phyloP scores from a whole-genome alignment of 2,888 invertebrate species.

The Anorthoa munda region DNA sequence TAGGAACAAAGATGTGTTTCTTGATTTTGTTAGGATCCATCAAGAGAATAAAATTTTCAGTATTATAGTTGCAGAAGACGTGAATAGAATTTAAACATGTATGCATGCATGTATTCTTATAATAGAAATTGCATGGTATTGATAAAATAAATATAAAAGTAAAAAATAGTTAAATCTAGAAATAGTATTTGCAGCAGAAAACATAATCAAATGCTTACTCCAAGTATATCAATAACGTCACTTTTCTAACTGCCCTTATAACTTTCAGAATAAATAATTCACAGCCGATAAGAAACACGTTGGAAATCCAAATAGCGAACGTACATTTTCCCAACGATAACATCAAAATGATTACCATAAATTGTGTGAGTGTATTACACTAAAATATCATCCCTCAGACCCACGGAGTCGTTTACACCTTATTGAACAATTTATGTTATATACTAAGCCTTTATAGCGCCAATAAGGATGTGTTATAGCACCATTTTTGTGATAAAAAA shows the following conservation, averaged over 20 bases:
- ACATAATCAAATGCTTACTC: too few species aligned
- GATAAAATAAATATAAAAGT: too few species aligned
- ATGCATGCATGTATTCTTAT: too few species aligned
- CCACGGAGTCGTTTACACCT: slow-evolving; percentile 46
- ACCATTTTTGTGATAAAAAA: slow-evolving; percentile 33
- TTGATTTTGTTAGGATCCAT: background rate
- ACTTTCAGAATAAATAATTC: slow-evolving; percentile 17
- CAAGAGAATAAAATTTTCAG: background rate
- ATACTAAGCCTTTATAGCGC: slow-evolving; percentile 40
- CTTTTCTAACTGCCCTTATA: too few species aligned
- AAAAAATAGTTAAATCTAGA: too few species aligned
- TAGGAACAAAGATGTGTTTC: background rate
- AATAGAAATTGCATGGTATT: too few species aligned
- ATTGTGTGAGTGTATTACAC: slow-evolving; percentile 40
- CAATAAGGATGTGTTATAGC: slow-evolving; percentile 26
- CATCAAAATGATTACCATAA: slow-evolving; percentile 52
- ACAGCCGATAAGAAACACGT: slow-evolving; percentile 5
- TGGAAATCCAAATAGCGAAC: slow-evolving; percentile 29
- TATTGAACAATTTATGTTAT: slow-evolving; percentile 57
- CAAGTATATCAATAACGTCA: too few species aligned
- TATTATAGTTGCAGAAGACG: too few species aligned
- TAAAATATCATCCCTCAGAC: slow-evolving; percentile 37
- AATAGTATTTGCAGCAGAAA: too few species aligned
- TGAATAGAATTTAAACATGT: too few species aligned
- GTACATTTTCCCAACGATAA: slow-evolving; percentile 26